Percentiles rank a stretch among this genome's conserved stretches.
Conservation (phyloP, 2,888 invertebrate species). For the Zonitis immaculata region DNA sequence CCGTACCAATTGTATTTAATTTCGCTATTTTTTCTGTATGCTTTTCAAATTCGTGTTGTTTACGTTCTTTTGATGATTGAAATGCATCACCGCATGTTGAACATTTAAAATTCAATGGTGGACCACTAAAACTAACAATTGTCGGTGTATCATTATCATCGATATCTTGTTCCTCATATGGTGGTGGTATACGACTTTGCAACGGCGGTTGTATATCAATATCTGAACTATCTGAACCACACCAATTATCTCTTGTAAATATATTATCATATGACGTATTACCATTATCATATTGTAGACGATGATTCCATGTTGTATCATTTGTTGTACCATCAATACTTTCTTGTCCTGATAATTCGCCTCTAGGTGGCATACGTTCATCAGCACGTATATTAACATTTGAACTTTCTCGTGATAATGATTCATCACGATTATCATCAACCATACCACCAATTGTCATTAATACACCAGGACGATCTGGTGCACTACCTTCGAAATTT, state of each 20-base stretch:
- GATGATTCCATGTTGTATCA: constrained; percentile 66
- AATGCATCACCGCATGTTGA: constrained; percentile 56
- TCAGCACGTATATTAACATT: constrained; percentile 79
- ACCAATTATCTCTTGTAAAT: constrained; percentile 65
- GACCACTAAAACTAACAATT: constrained; percentile 42
- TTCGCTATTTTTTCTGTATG: constrained; percentile 49
- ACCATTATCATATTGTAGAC: constrained; percentile 62
- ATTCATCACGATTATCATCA: constrained; percentile 38
- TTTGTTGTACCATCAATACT: constrained; percentile 70
- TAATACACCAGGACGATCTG: constrained; percentile 38
- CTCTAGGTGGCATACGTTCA: constrained; percentile 82
- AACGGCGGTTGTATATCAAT: constrained; percentile 32
- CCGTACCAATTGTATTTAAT: constrained; percentile 34
- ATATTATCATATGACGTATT: constrained; percentile 57
- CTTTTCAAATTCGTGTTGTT: constrained; percentile 56
- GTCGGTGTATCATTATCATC: constrained; percentile 35
- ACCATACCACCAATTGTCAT: constrained; percentile 43
- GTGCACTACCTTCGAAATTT: constrained; percentile 37
- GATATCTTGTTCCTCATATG: constrained; percentile 18
- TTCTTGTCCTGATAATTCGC: constrained; percentile 82
- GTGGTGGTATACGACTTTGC: constrained; percentile 48
- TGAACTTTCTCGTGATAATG: constrained; percentile 51
- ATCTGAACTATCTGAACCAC: constrained; percentile 64
- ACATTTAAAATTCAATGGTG: constrained; percentile 54
- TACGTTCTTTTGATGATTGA: constrained; percentile 58